Evolutionary conservation across 2,797 vertebrate genomes (phyloP).

Genomic region (Pristis pectinata): DNA sequence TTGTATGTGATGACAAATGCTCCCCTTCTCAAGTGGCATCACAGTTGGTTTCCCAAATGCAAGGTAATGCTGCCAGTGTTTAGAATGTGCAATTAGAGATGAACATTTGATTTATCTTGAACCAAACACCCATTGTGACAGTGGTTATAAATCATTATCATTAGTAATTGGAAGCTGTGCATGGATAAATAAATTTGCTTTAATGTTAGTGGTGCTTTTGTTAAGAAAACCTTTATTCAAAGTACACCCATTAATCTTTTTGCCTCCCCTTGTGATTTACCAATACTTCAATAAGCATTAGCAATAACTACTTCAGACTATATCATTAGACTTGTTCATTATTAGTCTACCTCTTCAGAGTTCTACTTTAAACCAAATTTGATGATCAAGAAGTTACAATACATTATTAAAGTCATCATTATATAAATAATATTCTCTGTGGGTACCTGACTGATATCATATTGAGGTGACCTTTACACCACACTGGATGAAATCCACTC

Average conservation of each 20-base stretch:
- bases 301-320: not conserved
- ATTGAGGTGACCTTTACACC: not conserved
- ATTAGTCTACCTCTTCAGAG: not conserved
- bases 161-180: not conserved
- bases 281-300: not conserved
- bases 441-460: not conserved
- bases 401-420: not conserved
- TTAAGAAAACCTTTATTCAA: not conserved
- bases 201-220: not conserved
- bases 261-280: not conserved
- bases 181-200: not conserved
- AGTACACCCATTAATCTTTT: not conserved
- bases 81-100: not conserved
- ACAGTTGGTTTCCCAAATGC: not conserved
- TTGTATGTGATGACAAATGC: not conserved
- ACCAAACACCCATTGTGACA: not conserved
- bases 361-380: not conserved
- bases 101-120: conserved; percentile 6
- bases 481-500: not conserved
- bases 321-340: not conserved
- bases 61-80: conserved; percentile 5
- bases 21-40: not conserved
- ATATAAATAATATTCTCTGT: not conserved
- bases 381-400: not conserved
- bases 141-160: not conserved